These are phyloP conservation scores for Gymnoscelis rufifasciata DNA, from an alignment of 2,888 invertebrate species.

Conservation along the genomic window DNA sequence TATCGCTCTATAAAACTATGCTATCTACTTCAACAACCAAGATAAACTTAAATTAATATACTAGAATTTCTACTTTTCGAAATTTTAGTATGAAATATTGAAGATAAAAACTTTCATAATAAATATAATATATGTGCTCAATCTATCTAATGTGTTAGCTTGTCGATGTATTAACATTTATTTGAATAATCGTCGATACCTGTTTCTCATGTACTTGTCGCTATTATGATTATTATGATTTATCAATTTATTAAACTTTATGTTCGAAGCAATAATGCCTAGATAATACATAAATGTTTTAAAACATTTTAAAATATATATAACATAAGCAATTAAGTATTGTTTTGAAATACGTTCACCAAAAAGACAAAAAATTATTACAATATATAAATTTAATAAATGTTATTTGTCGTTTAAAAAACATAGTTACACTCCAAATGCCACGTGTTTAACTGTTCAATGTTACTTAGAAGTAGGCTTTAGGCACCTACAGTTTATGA, in stretches of 20 bases:
- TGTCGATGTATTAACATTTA: constrained; percentile 17
- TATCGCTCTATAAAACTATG: constrained; percentile 36
- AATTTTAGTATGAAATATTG: not conserved
- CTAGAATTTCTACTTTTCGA: constrained; percentile 6
- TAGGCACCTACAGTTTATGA: not conserved
- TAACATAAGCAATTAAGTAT: not conserved
- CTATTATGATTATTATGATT: too few species aligned
- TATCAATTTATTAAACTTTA: too few species aligned
- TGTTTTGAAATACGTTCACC: too few species aligned
- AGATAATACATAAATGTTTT: too few species aligned
- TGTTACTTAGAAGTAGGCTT: constrained; percentile 3
- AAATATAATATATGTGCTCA: constrained; percentile 16
- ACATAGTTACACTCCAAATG: too few species aligned
- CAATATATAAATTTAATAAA: too few species aligned
- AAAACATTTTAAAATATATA: too few species aligned
- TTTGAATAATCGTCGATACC: too few species aligned
- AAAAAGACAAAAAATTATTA: not conserved
- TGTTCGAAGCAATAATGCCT: too few species aligned
- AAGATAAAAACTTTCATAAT: too few species aligned
- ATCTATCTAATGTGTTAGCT: constrained; percentile 17
- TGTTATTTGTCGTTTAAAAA: too few species aligned
- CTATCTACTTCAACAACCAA: not conserved
- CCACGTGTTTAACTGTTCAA: not conserved
- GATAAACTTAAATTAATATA: not conserved
- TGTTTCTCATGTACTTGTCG: too few species aligned